Conservation (phyloP, 2,888 invertebrate species). For the Pilophorus perplexus region DNA sequence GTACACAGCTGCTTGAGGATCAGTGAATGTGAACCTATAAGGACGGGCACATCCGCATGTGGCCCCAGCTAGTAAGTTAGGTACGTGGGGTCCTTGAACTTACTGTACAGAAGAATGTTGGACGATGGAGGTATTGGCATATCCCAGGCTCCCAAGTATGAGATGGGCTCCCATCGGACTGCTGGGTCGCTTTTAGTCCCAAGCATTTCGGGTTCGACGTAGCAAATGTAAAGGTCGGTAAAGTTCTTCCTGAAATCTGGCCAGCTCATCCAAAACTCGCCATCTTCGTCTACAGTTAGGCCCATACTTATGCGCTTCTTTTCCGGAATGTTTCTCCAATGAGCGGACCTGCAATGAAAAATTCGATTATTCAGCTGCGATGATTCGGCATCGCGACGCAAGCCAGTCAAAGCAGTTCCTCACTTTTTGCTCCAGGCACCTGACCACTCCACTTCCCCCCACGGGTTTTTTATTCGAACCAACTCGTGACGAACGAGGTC, state of each 20-base stretch:
- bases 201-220: constrained; percentile 13
- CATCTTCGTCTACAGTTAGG: constrained; percentile 7
- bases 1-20: no score
- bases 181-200: constrained; percentile 7
- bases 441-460: constrained; percentile 17
- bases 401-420: neutral
- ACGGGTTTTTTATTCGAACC: constrained; percentile 14
- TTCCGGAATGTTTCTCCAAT: constrained; percentile 23
- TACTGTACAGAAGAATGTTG: neutral
- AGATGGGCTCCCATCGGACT: neutral
- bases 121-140: neutral
- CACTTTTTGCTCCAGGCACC: constrained; percentile 23
- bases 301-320: constrained; percentile 12
- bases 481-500: constrained; percentile 3
- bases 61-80: no score
- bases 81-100: neutral
- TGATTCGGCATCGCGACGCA: no score
- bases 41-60: no score
- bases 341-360: constrained; percentile 4
- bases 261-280: constrained; percentile 28
- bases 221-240: constrained; percentile 16
- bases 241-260: neutral
- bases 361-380: no score
- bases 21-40: no score
- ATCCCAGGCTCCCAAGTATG: constrained; percentile 16